These are phyloP conservation scores for Neotragus moschatus DNA, from an alignment of 2,113 vertebrate species.

Conservation along the genomic window DNA sequence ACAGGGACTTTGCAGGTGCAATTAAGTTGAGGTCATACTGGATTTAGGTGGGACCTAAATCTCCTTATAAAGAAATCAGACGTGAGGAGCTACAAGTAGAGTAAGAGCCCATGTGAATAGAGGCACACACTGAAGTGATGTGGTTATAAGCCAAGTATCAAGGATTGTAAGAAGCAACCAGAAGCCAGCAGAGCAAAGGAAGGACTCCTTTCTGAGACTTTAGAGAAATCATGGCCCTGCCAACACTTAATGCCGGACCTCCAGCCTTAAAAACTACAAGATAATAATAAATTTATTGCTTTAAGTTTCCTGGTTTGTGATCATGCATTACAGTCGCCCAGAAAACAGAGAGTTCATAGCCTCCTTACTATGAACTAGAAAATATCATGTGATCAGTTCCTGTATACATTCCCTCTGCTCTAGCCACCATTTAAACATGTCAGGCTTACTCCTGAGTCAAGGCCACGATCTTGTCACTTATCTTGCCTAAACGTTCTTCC, in stretches of 20 bases:
- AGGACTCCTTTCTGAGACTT: not conserved
- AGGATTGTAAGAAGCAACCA: not conserved
- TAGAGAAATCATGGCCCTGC: not conserved
- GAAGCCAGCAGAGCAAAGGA: not conserved
- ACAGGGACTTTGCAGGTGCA: not conserved
- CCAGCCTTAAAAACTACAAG: not conserved
- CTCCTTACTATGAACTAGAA: not conserved
- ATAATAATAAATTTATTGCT: not conserved
- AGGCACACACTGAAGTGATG: not conserved
- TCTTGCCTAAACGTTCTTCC: not conserved
- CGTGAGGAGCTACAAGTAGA: not conserved
- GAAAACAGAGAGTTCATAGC: not conserved
- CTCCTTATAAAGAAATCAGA: not conserved
- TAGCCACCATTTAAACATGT: not conserved
- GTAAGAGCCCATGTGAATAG: not conserved
- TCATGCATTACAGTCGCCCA: not conserved
- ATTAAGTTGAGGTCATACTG: not conserved
- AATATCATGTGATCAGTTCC: not conserved
- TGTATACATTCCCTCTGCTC: not conserved
- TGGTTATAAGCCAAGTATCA: not conserved
- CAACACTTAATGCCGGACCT: not conserved
- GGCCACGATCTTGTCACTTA: not conserved
- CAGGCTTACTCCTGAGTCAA: not conserved
- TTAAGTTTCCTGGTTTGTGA: not conserved
- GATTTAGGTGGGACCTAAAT: not conserved